Base-by-base conservation (phyloP, 2,888 invertebrate genomes). In the Linnaemya tessellans region DNA sequence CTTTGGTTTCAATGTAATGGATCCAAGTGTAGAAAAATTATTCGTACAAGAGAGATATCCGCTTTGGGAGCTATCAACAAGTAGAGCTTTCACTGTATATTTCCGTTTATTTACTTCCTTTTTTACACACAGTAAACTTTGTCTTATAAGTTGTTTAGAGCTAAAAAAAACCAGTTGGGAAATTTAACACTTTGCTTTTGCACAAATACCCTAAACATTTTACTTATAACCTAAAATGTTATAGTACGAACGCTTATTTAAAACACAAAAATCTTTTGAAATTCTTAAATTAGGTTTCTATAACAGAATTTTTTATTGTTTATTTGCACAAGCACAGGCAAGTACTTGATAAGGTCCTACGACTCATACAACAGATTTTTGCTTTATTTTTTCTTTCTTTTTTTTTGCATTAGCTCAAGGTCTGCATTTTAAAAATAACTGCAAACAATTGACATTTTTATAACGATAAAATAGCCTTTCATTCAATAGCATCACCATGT, bases 391-490 rank as follows among this genome's bases (percentile, higher is more conserved):
- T n/a, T n/a, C n/a, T 41, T 58, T 41, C 49, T 25, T 25, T 25
- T 43, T 58, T 70, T 49, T 51, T 60, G 49, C 71, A 65, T 49
- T 56, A 43, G 71, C 77, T 83, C 82, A 83, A 78, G 82, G 82
- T 71, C 77, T 67, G 20, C 56, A 46, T 81, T 68, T 82, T 71
- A 78, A 65, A 83, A 78, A 83, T 78, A 83, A 83, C 71, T 83
- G 77, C 82, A 80, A 60, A 67, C 74, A 73, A 71, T 64, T 82
- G 82, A 82, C 64, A 70, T 71, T 77, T 62, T 67, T 71, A 20
- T 30, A 22, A 46, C 62, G 51, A 75, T 22, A 73, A 80, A 54
- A 43, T 46, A 80, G 58, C 64, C 58, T 68, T 60, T n/a, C 35
- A 49, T 56, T 62, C 49, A 70, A 71, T 65, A 71, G 49, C 80